Evolutionary conservation across 1,140 invertebrate genomes (phyloP), one percentile per base, ranked within the genome.

Genomic region (Calliopsis andreniformis): DNA sequence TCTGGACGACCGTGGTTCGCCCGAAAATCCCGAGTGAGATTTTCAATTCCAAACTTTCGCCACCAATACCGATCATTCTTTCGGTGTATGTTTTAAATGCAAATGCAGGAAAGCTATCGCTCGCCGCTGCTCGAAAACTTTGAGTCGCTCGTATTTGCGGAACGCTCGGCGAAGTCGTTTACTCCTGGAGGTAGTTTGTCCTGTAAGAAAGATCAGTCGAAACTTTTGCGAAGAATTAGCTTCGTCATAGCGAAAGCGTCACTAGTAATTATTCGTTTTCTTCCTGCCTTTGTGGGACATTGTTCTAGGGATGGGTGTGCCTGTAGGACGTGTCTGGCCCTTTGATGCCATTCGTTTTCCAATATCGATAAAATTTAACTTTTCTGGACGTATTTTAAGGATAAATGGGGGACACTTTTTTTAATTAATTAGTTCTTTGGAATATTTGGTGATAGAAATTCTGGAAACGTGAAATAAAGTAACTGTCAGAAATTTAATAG

Each of bases 151-250:
- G 25, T 72, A 64, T 72, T 63, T 72, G 47, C 69, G 8, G 69
- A 63, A 71, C 23, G 43, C 32, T 72, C 45, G 30, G 51, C 69
- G 53, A 72, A 72, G 45, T 3, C 39, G 2, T 12, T 18, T 20
- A 0, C 39, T 56, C 32, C 28, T 8, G 28, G 12, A 67, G 28
- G 16, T 53, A 73, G 66, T 80, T 76, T 56, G 45, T 49, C 32
- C n/a, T 25, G 42, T 2, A 7, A 28, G 14, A 59, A 56, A 3
- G 43, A 43, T 12, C 39, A 14, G 20, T n/a, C 12, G 47, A 30
- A 76, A 82, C 71, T 76, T 66, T 12, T 12, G 8, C 14, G 23
- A 70, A 70, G 73, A 66, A 80, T 80, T 66, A 70, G 63, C 53
- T 51, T 28, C 63, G 12, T 45, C 20, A 59, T 45, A 71, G 76